Percentiles rank a stretch among this genome's conserved stretches.
These are phyloP conservation scores for Columbina picui DNA, from an alignment of 2,113 vertebrate species.

Conservation along the genomic window DNA sequence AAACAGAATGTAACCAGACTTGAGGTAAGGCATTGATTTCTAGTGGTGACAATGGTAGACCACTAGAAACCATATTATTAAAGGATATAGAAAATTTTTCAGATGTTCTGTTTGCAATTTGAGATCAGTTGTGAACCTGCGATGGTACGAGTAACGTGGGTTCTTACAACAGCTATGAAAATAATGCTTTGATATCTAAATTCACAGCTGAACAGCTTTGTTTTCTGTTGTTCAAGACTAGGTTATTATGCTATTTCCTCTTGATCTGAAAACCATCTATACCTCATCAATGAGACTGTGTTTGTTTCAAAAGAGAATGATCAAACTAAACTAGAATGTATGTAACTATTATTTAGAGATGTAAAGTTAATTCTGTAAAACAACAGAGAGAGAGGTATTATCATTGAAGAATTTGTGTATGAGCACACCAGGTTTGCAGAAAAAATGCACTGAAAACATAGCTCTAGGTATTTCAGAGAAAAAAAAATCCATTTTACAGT, in stretches of 20 bases:
- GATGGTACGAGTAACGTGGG: neutral
- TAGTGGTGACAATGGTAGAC: neutral
- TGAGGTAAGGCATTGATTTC: neutral
- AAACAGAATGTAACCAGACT: neutral
- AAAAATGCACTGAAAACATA: neutral
- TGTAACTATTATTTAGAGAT: neutral
- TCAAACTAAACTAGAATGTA: neutral
- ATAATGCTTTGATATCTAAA: neutral
- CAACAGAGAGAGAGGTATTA: neutral
- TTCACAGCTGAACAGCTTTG: neutral
- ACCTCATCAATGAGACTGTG: neutral
- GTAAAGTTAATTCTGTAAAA: neutral
- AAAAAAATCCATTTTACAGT: constrained; percentile 56
- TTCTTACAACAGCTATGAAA: neutral
- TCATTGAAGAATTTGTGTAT: neutral
- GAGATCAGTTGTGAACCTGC: neutral
- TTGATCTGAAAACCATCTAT: neutral
- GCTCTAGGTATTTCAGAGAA: constrained; percentile 27
- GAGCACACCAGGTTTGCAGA: neutral
- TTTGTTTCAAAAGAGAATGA: neutral
- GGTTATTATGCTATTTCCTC: neutral
- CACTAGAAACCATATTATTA: neutral
- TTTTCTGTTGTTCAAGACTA: neutral
- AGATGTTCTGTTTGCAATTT: neutral
- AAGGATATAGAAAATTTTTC: neutral